These are phyloP conservation scores for Madoqua kirkii DNA, from an alignment of 2,113 vertebrate species.

Conservation along the genomic window DNA sequence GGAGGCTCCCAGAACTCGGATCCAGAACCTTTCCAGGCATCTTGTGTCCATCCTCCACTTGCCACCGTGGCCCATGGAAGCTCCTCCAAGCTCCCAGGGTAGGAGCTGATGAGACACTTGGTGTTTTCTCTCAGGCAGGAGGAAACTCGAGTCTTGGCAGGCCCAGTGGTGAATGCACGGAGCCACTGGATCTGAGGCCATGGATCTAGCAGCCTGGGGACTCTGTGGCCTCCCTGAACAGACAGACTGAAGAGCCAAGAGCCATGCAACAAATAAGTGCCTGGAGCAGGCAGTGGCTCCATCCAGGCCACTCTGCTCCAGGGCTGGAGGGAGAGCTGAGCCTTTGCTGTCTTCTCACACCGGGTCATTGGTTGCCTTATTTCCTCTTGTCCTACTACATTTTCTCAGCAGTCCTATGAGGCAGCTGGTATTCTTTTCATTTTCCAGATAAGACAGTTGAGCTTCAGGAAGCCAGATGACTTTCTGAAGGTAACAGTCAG, in stretches of 20 bases:
- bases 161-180: neutral
- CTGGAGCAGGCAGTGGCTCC: no score
- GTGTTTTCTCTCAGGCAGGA: neutral
- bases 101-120: neutral
- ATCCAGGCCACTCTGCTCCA: neutral
- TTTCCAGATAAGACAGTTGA: neutral
- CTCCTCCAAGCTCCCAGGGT: neutral
- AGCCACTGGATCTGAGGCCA: neutral
- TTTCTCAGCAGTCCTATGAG: neutral
- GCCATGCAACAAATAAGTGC: neutral
- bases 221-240: neutral
- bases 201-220: neutral
- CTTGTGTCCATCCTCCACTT: neutral
- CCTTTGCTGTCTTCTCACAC: neutral
- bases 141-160: rapidly evolving
- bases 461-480: neutral
- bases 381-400: neutral
- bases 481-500: neutral
- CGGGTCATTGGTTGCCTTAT: neutral
- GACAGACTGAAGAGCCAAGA: neutral
- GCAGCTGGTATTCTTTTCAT: neutral
- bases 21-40: neutral
- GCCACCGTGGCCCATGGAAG: neutral
- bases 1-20: rapidly evolving
- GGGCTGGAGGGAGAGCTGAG: neutral